Evolutionary conservation across 2,113 vertebrate genomes (phyloP), one percentile per base, ranked within the genome.

Genomic region (Hemichromis elongatus): DNA sequence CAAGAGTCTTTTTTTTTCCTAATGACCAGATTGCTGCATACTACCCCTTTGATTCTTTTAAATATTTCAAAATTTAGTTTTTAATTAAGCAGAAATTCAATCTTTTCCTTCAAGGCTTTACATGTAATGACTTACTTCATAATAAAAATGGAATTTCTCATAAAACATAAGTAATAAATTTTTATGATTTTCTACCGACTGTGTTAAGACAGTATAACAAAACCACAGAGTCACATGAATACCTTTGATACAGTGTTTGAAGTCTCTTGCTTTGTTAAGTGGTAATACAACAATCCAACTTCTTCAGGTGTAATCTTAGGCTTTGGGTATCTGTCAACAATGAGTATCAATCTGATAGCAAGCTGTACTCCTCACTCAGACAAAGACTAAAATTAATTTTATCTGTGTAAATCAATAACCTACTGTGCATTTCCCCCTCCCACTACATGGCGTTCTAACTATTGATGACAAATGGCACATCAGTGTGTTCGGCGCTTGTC

Each of bases 11-110:
- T 75, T 30, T 50, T 19, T 0, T 0, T 5, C 68, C 3, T 26
- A 45, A 79, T 47, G 21, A 57, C 33, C 68, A 55, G 6, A 87
- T 30, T 12, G 5, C 16, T 63, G 42, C n/a, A n/a, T 4, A 30
- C 14, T 4, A 18, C 33, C 26, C 26, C 14, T 82, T 30, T 63
- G 21, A 54, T 55, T 28, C 47, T 77, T 52, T n/a, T 21, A 2
- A 73, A 80, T 59, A 55, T 79, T 86, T 53, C 35, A 13, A 3
- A 78, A 77, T 82, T 54, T 18, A 6, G 5, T 10, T 24, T 75
- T 75, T 75, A 75, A 50, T 75, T 52, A 75, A 83, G 52, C 12
- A 81, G 7, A 81, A 81, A 57, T 56, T n/a, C 14, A 19, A 24
- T 75, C 30, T 30, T 40, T 18, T 37, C 30, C 47, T 4, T 53